A percentile compares a stretch with the other conserved stretches of the same genome.
Conservation (phyloP, 2,888 invertebrate species). For the Bellardia bayeri region DNA sequence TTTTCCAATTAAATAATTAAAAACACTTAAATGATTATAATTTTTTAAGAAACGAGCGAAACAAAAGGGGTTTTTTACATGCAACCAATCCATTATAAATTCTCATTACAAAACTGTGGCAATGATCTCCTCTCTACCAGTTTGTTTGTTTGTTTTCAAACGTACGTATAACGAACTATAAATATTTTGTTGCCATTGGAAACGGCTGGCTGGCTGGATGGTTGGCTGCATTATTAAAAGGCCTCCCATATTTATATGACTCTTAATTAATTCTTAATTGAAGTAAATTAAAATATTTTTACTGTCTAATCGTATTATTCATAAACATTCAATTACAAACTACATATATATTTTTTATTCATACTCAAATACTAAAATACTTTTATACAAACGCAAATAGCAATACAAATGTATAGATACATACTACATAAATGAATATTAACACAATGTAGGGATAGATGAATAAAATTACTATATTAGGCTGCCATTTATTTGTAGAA, state of each 20-base stretch:
- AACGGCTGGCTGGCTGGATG: constrained; percentile 40
- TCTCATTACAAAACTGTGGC: constrained; percentile 59
- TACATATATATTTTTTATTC: constrained; percentile 27
- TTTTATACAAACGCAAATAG: not conserved
- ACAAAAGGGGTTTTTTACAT: constrained; percentile 55
- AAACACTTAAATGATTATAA: constrained; percentile 68
- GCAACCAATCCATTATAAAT: constrained; percentile 65
- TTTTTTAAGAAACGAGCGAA: constrained; percentile 14
- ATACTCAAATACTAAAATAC: constrained; percentile 42
- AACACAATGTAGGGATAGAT: not conserved
- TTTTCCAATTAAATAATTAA: constrained; percentile 74
- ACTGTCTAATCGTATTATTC: constrained; percentile 83
- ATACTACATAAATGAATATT: not conserved
- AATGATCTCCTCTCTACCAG: constrained; percentile 65
- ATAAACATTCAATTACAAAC: constrained; percentile 79
- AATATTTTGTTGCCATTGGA: constrained; percentile 54
- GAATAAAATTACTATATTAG: constrained; percentile 34
- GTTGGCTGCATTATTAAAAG: constrained; percentile 60
- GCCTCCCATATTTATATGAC: constrained; percentile 73
- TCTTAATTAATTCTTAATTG: constrained; percentile 84
- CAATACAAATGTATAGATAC: not conserved
- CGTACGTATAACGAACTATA: not conserved
- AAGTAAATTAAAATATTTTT: constrained; percentile 85
- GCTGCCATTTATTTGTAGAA: not conserved
- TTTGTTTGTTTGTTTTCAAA: not conserved